These are phyloP conservation scores for Channa argus DNA, from an alignment of 2,113 vertebrate genomes.

Conservation along the genomic window DNA sequence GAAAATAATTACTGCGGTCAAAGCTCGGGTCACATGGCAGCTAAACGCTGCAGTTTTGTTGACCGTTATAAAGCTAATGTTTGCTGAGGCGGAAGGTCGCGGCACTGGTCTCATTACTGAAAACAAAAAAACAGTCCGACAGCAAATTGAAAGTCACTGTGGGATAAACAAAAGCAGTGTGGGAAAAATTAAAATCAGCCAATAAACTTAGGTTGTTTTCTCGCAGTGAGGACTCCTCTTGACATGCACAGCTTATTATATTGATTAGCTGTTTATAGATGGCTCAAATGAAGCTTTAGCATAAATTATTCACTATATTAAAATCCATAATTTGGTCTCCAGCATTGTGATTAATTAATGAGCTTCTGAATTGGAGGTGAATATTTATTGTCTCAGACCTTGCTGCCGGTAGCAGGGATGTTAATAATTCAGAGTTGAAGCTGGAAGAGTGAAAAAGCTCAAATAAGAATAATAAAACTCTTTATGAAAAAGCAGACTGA, in stretches of 20 bases:
- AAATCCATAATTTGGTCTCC: slow-evolving; percentile 55
- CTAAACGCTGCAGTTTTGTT: slow-evolving; percentile 63
- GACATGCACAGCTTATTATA: slow-evolving; percentile 11
- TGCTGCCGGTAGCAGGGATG: slow-evolving; percentile 45
- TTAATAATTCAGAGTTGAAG: slow-evolving; percentile 72
- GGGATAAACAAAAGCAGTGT: background rate
- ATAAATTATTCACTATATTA: slow-evolving; percentile 60
- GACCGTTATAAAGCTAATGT: slow-evolving; percentile 67
- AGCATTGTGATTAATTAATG: slow-evolving; percentile 63
- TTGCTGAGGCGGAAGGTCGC: slow-evolving; percentile 70
- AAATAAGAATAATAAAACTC: slow-evolving; percentile 63
- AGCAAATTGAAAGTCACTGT: background rate
- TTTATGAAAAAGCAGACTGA: slow-evolving; percentile 35
- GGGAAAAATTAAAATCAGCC: background rate
- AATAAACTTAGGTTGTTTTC: background rate
- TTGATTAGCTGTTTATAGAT: slow-evolving; percentile 49
- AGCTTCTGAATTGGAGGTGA: slow-evolving; percentile 46
- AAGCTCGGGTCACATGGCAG: slow-evolving; percentile 58
- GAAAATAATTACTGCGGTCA: slow-evolving; percentile 69
- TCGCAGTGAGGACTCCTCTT: background rate
- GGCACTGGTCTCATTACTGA: slow-evolving; percentile 45
- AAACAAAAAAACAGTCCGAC: background rate
- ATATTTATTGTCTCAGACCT: slow-evolving; percentile 38
- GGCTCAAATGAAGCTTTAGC: slow-evolving; percentile 42
- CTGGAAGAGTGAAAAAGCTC: slow-evolving; percentile 39